These are phyloP conservation scores for Poecilia picta DNA, from an alignment of 2,797 vertebrate genomes.

Conservation along the genomic window DNA sequence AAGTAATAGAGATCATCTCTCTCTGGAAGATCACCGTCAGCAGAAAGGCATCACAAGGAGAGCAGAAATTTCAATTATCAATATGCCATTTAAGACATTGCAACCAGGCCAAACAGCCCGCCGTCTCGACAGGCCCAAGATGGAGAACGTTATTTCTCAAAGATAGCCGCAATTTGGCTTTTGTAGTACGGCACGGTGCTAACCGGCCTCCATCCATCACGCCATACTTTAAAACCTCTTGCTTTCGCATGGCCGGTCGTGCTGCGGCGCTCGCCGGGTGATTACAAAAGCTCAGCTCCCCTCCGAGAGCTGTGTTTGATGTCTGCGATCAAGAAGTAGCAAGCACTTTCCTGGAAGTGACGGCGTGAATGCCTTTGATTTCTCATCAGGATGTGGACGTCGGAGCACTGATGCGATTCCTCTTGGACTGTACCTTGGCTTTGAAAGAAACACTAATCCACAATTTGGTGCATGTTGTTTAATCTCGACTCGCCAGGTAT, in stretches of 20 bases:
- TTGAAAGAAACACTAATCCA: constrained; percentile 23
- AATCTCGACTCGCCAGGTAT: neutral
- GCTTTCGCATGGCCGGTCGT: constrained; percentile 35
- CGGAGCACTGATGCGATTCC: constrained; percentile 15
- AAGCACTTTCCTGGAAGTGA: constrained; percentile 21
- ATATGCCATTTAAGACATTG: constrained; percentile 79
- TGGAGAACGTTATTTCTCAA: constrained; percentile 79
- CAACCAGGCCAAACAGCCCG: constrained; percentile 73
- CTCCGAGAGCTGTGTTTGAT: constrained; percentile 39
- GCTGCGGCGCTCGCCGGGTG: constrained; percentile 34
- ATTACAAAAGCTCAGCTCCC: constrained; percentile 43
- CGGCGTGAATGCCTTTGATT: constrained; percentile 26
- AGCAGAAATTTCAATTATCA: constrained; percentile 82
- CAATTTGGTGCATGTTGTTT: constrained; percentile 4
- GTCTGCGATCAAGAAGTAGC: constrained; percentile 33
- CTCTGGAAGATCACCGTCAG: constrained; percentile 77
- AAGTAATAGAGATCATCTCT: constrained; percentile 80
- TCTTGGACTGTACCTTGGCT: constrained; percentile 15
- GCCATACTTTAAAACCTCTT: constrained; percentile 57
- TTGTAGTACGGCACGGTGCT: constrained; percentile 49
- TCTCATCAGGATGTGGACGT: neutral
- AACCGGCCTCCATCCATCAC: constrained; percentile 73
- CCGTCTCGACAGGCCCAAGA: constrained; percentile 68
- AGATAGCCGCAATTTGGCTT: constrained; percentile 72
- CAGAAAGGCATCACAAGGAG: constrained; percentile 66